Evolutionary conservation across 2,797 vertebrate genomes (phyloP).

Genomic region (Cossypha dichroa): DNA sequence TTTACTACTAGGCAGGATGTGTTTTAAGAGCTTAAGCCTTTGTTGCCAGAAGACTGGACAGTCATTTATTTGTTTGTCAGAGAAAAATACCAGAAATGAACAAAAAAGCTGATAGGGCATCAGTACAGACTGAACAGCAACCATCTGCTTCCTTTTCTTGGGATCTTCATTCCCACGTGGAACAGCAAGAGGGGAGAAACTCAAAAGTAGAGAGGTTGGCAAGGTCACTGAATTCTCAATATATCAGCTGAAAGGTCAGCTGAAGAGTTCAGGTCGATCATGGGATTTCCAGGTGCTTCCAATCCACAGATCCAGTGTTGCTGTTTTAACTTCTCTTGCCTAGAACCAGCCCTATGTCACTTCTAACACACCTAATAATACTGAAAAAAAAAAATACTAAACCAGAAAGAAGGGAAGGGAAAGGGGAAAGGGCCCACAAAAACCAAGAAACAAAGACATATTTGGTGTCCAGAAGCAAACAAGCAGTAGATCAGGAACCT

Average conservation of each 20-base stretch:
- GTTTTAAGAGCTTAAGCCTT: constrained; percentile 20
- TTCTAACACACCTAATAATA: not conserved
- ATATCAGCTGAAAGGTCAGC: not conserved
- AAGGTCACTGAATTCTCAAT: not conserved
- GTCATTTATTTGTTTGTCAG: not conserved
- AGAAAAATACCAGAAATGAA: not conserved
- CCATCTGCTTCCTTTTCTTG: not conserved
- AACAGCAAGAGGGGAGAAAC: not conserved
- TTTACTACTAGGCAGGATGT: constrained; percentile 9
- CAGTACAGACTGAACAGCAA: not conserved
- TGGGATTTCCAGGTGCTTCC: not conserved
- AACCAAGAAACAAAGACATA: not conserved
- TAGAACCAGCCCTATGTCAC: not conserved
- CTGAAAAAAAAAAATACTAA: not conserved
- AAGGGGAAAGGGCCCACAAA: too few relatives aligned
- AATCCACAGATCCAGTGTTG: not conserved
- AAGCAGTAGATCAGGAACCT: not conserved
- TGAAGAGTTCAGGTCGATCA: not conserved
- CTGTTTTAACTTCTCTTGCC: not conserved
- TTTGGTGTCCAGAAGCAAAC: not conserved
- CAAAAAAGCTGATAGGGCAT: not conserved
- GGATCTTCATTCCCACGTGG: not conserved
- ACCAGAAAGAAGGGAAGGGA: not conserved
- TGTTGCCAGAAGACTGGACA: not conserved
- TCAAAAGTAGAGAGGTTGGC: not conserved